phyloP scores from a whole-genome alignment of 2,797 vertebrate genomes.

The Lateolabrax maculatus region DNA sequence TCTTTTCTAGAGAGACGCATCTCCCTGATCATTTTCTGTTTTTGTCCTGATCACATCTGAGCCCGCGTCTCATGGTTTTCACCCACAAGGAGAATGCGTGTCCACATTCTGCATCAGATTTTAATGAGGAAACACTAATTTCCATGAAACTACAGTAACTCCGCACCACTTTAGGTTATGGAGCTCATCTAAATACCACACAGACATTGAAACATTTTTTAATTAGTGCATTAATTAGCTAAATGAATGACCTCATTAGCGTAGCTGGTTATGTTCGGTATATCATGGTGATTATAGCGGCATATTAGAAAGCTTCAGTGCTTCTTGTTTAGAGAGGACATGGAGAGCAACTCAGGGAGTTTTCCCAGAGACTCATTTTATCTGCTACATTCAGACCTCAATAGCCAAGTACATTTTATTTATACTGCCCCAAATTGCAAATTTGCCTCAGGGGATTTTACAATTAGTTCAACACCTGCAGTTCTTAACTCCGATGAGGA shows the following conservation, averaged over 20 bases:
- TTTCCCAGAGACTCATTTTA: neutral
- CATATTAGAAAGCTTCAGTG: neutral
- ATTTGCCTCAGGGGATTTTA: neutral
- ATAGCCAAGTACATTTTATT: neutral
- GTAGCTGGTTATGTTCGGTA: conserved; percentile 30
- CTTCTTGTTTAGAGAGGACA: conserved; percentile 7
- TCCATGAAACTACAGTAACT: conserved; percentile 5
- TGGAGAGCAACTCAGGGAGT: neutral
- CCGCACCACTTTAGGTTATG: conserved; percentile 5
- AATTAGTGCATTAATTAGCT: conserved; percentile 58
- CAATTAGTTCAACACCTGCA: neutral
- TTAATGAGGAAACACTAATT: conserved; percentile 31
- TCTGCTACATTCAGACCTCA: neutral
- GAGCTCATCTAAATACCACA: conserved; percentile 26
- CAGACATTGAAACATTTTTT: conserved; percentile 37
- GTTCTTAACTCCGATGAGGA: neutral
- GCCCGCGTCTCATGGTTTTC: neutral
- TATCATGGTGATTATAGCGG: conserved; percentile 34
- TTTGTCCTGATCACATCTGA: conserved; percentile 3
- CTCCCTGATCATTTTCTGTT: neutral
- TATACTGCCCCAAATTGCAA: neutral
- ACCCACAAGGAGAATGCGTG: neutral
- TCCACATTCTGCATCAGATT: conserved; percentile 11
- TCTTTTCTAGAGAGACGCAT: conserved; percentile 1
- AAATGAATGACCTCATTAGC: conserved; percentile 54